Conservation (phyloP, 2,113 vertebrate genomes). For the Spermophilus dauricus region DNA sequence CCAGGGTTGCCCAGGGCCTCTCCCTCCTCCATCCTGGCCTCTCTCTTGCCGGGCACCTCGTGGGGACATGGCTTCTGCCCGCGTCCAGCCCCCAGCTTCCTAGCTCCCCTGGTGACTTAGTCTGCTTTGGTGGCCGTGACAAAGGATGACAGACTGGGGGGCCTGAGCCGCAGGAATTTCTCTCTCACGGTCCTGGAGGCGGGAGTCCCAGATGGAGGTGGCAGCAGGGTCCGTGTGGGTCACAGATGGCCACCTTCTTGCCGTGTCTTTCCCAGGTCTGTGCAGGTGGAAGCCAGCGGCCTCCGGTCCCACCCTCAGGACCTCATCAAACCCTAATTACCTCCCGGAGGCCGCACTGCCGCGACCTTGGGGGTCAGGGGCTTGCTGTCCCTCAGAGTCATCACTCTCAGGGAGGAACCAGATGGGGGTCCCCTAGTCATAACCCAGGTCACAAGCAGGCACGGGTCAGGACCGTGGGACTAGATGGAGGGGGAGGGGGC, state of each 20-base stretch:
- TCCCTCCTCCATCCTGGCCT: too few species aligned
- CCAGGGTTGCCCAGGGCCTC: neutral
- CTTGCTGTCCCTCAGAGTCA: neutral
- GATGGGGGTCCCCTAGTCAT: neutral
- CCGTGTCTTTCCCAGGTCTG: too few species aligned
- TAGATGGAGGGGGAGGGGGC: neutral
- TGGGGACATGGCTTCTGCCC: neutral
- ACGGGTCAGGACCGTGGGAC: neutral
- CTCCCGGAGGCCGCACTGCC: too few species aligned
- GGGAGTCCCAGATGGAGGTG: too few species aligned
- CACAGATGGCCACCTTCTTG: neutral
- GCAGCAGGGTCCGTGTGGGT: too few species aligned
- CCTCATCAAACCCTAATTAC: too few species aligned
- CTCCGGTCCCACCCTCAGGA: rapidly evolving
- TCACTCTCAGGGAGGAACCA: neutral
- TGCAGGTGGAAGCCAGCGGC: neutral
- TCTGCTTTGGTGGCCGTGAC: too few species aligned
- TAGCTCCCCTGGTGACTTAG: neutral
- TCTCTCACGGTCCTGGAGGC: too few species aligned
- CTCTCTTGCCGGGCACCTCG: neutral
- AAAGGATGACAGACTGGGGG: too few species aligned
- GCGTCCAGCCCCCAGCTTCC: too few species aligned
- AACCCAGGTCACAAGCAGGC: neutral
- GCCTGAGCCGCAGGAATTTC: too few species aligned
- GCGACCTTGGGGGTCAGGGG: too few species aligned